A percentile compares a stretch with the other conserved stretches of the same genome.
Evolutionary conservation across 2,888 invertebrate species (phyloP).

Genomic region (Autographa gamma): DNA sequence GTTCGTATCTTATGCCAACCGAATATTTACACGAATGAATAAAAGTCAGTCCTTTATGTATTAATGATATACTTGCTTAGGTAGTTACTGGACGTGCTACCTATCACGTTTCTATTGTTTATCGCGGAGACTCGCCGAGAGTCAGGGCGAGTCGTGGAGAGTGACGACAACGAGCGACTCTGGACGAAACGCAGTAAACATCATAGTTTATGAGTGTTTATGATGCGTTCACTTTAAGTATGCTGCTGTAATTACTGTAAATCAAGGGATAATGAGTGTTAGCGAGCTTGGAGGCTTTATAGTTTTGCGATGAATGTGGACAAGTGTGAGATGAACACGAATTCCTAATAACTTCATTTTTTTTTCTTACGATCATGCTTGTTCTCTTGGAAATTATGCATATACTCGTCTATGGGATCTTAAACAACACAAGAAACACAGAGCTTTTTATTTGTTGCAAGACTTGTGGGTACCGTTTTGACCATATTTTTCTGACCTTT

Average conservation of each 20-base stretch:
- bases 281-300: conserved; percentile 7
- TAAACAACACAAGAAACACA: too few relatives aligned
- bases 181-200: conserved; percentile 18
- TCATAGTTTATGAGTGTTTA: conserved; percentile 7
- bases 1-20: too few relatives aligned
- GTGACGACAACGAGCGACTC: conserved; percentile 11
- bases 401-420: too few relatives aligned
- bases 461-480: not conserved
- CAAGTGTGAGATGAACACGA: too few relatives aligned
- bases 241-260: conserved; percentile 26
- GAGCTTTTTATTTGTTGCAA: too few relatives aligned
- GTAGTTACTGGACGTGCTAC: not conserved
- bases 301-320: too few relatives aligned
- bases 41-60: not conserved
- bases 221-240: conserved; percentile 7
- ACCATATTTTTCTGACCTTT: not conserved
- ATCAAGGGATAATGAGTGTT: conserved; percentile 13
- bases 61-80: not conserved
- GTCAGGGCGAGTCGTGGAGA: too few relatives aligned
- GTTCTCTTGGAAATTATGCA: too few relatives aligned
- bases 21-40: too few relatives aligned
- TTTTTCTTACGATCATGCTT: too few relatives aligned
- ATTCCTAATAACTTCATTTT: too few relatives aligned
- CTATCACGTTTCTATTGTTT: not conserved
- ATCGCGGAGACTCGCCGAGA: not conserved